Percentiles rank a stretch among this genome's conserved stretches.
Evolutionary conservation across 2,888 invertebrate genomes (phyloP).

Genomic region (Tipula confusa): DNA sequence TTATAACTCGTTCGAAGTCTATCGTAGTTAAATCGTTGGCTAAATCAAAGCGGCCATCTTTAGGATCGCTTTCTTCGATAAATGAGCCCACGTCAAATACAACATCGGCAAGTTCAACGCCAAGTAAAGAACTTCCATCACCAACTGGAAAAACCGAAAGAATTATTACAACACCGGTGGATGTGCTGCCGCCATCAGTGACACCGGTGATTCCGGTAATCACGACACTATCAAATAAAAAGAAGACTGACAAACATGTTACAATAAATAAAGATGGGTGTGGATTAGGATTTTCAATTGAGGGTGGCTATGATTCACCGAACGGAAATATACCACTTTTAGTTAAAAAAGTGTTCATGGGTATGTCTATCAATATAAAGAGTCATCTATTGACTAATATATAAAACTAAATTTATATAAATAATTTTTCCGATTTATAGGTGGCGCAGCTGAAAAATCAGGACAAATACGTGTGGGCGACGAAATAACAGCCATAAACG

Average conservation of each 20-base stretch:
- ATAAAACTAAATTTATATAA: conserved; percentile 20
- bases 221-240: not conserved
- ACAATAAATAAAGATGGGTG: conserved; percentile 66
- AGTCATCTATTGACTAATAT: conserved; percentile 28
- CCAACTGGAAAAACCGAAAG: conserved; percentile 42
- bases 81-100: conserved; percentile 39
- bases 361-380: conserved; percentile 53
- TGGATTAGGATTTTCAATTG: conserved; percentile 90
- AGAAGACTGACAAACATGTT: conserved; percentile 36
- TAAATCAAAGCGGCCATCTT: conserved; percentile 47
- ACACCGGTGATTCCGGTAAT: conserved; percentile 38
- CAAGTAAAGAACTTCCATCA: conserved; percentile 32
- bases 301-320: conserved; percentile 89
- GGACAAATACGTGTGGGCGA: conserved; percentile 80
- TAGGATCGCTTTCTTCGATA: conserved; percentile 49
- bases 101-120: not conserved
- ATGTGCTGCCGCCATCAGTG: conserved; percentile 29
- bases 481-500: conserved; percentile 79
- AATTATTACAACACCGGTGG: conserved; percentile 39
- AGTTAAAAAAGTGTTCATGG: conserved; percentile 91
- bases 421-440: no score
- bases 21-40: conserved; percentile 45
- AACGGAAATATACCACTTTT: conserved; percentile 82
- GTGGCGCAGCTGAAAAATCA: conserved; percentile 84
- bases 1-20: conserved; percentile 60